Evolutionary conservation across 2,113 vertebrate species (phyloP).

Genomic region (Corythornis madagascariensis): DNA sequence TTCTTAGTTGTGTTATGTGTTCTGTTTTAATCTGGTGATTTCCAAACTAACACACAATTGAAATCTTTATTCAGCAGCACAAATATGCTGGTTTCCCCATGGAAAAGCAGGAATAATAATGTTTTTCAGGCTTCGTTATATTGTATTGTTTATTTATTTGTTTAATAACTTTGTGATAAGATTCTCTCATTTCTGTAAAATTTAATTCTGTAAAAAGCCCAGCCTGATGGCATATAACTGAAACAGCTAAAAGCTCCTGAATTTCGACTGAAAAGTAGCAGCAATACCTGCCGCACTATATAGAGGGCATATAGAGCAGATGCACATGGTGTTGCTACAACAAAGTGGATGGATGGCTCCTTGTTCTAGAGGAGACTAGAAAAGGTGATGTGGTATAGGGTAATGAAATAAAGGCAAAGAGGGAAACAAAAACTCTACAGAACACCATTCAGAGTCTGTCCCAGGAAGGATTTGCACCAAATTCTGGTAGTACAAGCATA

Average conservation of each 20-base stretch:
- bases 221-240: neutral
- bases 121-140: neutral
- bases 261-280: neutral
- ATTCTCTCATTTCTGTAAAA: neutral
- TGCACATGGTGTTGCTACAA: neutral
- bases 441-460: neutral
- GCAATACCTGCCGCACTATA: neutral
- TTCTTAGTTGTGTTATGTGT: neutral
- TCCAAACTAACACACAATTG: neutral
- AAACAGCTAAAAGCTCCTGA: neutral
- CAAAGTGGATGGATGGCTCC: neutral
- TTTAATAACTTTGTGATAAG: neutral
- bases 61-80: neutral
- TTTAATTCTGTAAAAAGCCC: neutral
- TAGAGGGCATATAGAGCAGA: fast-evolving
- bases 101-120: neutral
- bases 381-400: neutral
- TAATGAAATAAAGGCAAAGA: neutral
- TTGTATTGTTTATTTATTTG: neutral
- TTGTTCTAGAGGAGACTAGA: neutral
- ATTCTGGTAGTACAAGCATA: neutral
- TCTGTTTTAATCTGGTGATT: neutral
- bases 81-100: fast-evolving
- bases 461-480: neutral
- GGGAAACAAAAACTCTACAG: neutral